phyloP scores from a whole-genome alignment of 1,140 invertebrate species.

The Drosophila nigrodunni region DNA sequence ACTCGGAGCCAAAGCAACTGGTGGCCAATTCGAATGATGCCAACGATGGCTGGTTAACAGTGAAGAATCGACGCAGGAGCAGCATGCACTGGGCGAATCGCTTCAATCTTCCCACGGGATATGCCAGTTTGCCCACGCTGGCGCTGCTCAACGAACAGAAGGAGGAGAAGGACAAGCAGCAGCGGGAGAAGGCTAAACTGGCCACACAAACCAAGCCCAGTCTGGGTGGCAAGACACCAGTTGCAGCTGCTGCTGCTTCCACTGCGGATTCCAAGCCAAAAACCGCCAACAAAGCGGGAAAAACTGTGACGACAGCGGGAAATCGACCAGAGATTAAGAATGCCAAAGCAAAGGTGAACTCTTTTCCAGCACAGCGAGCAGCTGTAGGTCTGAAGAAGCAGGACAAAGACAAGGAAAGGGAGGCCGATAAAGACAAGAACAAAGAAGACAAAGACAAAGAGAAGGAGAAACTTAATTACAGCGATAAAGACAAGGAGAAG shows the following conservation, averaged over 20 bases:
- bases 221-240: slow-evolving; percentile 5
- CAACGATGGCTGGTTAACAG: slow-evolving; percentile 89
- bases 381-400: slow-evolving; percentile 30
- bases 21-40: slow-evolving; percentile 73
- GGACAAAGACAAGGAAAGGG: slow-evolving; percentile 33
- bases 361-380: slow-evolving; percentile 62
- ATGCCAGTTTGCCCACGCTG: slow-evolving; percentile 88
- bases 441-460: slow-evolving; percentile 27
- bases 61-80: slow-evolving; percentile 87
- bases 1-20: slow-evolving; percentile 84
- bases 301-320: slow-evolving; percentile 51
- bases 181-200: slow-evolving; percentile 29
- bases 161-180: slow-evolving; percentile 61
- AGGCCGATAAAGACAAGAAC: slow-evolving; percentile 16
- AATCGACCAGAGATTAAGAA: slow-evolving; percentile 78
- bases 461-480: slow-evolving; percentile 13
- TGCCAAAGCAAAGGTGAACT: slow-evolving; percentile 84
- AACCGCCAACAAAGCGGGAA: slow-evolving; percentile 20
- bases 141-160: slow-evolving; percentile 85
- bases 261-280: slow-evolving; percentile 52
- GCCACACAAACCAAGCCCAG: slow-evolving; percentile 36
- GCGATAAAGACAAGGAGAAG: slow-evolving; percentile 16
- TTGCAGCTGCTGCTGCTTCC: background rate
- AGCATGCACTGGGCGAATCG: slow-evolving; percentile 88
- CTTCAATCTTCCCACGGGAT: slow-evolving; percentile 89